Conservation (phyloP, 37 sponge, comb jelly and placozoan genomes). For the Crambe crambe region DNA sequence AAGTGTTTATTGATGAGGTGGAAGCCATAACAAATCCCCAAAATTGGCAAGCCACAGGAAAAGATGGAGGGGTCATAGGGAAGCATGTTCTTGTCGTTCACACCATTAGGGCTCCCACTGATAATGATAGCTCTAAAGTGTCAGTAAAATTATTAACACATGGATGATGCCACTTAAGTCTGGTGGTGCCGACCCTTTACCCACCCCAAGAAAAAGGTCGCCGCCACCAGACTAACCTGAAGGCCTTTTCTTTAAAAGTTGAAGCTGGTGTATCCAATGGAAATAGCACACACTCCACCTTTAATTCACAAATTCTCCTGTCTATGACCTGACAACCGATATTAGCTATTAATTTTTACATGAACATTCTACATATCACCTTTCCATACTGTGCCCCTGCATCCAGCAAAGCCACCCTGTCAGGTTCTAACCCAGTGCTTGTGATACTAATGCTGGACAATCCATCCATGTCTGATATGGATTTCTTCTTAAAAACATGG, state of each 20-base stretch:
- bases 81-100: slow-evolving; percentile 45
- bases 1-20: slow-evolving; percentile 76
- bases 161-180: no score
- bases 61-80: slow-evolving; percentile 62
- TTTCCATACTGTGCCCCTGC: slow-evolving; percentile 97
- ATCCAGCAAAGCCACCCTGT: slow-evolving; percentile 85
- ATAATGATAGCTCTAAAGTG: slow-evolving; percentile 91
- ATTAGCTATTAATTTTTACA: no score
- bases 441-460: no score
- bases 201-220: no score
- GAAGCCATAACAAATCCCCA: slow-evolving; percentile 93
- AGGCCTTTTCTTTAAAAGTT: slow-evolving; percentile 26
- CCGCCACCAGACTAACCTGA: no score
- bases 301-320: slow-evolving; percentile 75
- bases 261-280: slow-evolving; percentile 71
- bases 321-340: no score
- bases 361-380: slow-evolving; percentile 46
- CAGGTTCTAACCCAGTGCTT: neutral
- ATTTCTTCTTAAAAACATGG: neutral
- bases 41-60: slow-evolving; percentile 62
- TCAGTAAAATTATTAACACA: no score
- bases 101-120: slow-evolving; percentile 82
- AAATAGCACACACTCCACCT: slow-evolving; percentile 65
- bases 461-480: neutral
- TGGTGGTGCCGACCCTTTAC: no score